These are phyloP conservation scores for Resseliella maxima DNA, from an alignment of 2,888 invertebrate genomes.

Conservation along the genomic window DNA sequence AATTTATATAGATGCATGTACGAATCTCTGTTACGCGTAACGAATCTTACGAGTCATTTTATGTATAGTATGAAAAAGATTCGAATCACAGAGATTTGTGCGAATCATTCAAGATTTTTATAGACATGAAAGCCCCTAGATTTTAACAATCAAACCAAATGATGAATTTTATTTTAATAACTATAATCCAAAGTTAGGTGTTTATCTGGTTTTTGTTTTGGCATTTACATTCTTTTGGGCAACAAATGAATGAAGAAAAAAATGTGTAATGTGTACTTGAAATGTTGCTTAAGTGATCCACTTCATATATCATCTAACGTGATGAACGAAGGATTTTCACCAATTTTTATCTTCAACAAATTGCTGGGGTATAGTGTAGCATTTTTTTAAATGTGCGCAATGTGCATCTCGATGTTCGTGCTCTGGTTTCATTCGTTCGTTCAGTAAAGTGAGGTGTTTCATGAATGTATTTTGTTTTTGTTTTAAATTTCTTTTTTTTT, in stretches of 20 bases:
- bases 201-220: conserved; percentile 37
- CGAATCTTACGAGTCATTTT: no score
- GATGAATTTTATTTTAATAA: conserved; percentile 44
- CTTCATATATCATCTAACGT: conserved; percentile 53
- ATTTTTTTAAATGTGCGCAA: neutral
- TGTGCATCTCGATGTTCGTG: neutral
- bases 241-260: no score
- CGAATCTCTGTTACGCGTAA: no score
- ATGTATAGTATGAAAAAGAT: no score
- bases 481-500: neutral
- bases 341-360: conserved; percentile 42
- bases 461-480: conserved; percentile 9
- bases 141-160: conserved; percentile 45
- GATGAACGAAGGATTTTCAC: conserved; percentile 44
- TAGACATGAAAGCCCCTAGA: no score
- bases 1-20: no score
- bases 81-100: no score
- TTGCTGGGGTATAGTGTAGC: neutral
- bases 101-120: no score
- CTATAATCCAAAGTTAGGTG: conserved; percentile 31
- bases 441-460: conserved; percentile 9
- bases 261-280: neutral
- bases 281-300: conserved; percentile 17
- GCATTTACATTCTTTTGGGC: conserved; percentile 2
- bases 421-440: neutral